Evolutionary conservation across 2,888 invertebrate species (phyloP).

Genomic region (Eupithecia subfuscata): DNA sequence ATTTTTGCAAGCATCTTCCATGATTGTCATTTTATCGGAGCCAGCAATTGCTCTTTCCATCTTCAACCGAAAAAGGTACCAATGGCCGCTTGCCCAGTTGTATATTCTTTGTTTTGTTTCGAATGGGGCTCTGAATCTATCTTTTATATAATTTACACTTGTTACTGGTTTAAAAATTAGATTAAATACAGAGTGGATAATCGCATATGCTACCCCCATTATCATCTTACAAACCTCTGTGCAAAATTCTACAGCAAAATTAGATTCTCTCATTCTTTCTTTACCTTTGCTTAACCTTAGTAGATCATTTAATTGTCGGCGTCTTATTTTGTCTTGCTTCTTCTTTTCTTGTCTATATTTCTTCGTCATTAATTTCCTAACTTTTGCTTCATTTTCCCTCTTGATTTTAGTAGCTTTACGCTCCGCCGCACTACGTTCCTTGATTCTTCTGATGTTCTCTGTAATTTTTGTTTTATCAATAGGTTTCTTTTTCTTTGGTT

Average conservation of each 20-base stretch:
- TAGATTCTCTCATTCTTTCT: slow-evolving; percentile 46
- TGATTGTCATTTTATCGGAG: slow-evolving; percentile 51
- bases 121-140: slow-evolving; percentile 46
- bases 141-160: slow-evolving; percentile 46
- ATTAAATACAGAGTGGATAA: slow-evolving; percentile 33
- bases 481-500: background rate
- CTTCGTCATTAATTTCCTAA: slow-evolving; percentile 25
- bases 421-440: background rate
- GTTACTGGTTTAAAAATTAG: slow-evolving; percentile 49
- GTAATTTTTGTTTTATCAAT: background rate
- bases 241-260: slow-evolving; percentile 50
- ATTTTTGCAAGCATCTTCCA: slow-evolving; percentile 55
- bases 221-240: slow-evolving; percentile 42
- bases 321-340: slow-evolving; percentile 36
- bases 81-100: slow-evolving; percentile 42
- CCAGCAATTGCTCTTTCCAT: slow-evolving; percentile 51
- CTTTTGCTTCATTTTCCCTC: slow-evolving; percentile 27
- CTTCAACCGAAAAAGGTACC: slow-evolving; percentile 52
- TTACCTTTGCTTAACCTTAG: slow-evolving; percentile 42
- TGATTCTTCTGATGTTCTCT: background rate
- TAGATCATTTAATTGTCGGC: slow-evolving; percentile 43
- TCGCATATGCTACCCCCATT: slow-evolving; percentile 31
- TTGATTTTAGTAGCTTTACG: slow-evolving; percentile 16
- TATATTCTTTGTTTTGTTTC: slow-evolving; percentile 44
- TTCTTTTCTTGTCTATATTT: slow-evolving; percentile 45